Evolutionary conservation across 2,888 invertebrate species (phyloP).

Genomic region (Drosophila aldrichi): DNA sequence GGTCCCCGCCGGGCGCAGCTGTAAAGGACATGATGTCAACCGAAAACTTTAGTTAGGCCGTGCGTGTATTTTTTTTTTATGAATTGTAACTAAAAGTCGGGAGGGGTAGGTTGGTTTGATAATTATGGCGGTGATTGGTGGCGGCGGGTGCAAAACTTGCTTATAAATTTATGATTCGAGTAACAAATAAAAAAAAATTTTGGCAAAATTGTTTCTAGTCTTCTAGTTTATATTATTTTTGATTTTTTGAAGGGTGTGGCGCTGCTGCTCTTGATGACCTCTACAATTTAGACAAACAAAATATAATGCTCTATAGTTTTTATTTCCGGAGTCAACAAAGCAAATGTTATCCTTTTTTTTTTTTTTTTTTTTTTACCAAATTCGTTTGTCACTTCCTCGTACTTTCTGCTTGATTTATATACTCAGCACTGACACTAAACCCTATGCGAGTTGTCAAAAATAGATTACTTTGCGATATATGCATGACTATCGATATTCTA

Average conservation of each 20-base stretch:
- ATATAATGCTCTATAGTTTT: constrained; percentile 4
- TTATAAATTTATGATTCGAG: constrained; percentile 46
- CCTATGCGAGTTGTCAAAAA: neutral
- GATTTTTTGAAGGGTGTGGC: constrained; percentile 26
- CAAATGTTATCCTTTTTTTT: neutral
- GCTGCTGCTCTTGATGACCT: constrained; percentile 10
- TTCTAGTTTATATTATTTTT: constrained; percentile 23
- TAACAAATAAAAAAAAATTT: constrained; percentile 42
- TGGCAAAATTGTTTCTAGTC: constrained; percentile 33
- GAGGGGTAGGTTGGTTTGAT: constrained; percentile 1
- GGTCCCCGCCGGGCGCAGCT: constrained; percentile 71
- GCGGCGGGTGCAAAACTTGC: constrained; percentile 26
- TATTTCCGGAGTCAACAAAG: neutral
- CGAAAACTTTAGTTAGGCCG: constrained; percentile 5
- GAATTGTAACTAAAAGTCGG: neutral
- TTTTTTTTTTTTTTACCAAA: neutral
- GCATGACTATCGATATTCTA: neutral
- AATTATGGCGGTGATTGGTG: neutral
- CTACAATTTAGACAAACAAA: constrained; percentile 30
- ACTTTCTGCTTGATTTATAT: neutral
- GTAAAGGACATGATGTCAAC: constrained; percentile 62
- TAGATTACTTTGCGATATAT: neutral
- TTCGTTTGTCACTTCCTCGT: neutral
- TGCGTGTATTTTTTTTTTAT: neutral
- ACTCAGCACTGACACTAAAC: neutral